phyloP scores from a whole-genome alignment of 1,140 invertebrate genomes.

The Sipha flava region DNA sequence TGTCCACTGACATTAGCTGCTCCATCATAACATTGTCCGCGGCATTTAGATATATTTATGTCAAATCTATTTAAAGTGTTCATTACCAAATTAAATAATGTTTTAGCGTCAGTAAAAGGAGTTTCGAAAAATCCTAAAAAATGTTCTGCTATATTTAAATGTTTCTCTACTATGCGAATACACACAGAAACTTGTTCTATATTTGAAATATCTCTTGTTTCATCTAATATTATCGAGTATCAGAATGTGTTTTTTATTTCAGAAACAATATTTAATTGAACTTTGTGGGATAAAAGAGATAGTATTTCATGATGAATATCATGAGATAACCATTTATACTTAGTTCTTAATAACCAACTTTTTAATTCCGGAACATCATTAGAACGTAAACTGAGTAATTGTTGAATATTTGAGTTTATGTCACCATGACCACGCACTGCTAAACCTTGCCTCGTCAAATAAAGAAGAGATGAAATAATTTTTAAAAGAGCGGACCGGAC shows the following conservation, averaged over 20 bases:
- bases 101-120: background rate
- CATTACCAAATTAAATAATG: background rate
- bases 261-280: too few relatives aligned
- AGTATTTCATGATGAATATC: too few relatives aligned
- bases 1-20: background rate
- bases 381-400: too few relatives aligned
- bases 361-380: too few relatives aligned
- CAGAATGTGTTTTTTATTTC: background rate
- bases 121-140: background rate
- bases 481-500: too few relatives aligned
- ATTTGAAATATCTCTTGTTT: background rate
- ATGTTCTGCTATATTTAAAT: background rate
- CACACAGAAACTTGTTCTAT: background rate
- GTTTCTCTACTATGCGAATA: background rate
- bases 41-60: background rate
- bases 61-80: background rate
- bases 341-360: too few relatives aligned
- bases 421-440: too few relatives aligned
- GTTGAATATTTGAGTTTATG: too few relatives aligned
- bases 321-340: too few relatives aligned
- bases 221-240: background rate
- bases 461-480: too few relatives aligned
- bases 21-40: background rate
- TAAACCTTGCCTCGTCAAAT: too few relatives aligned
- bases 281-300: too few relatives aligned